Conservation (phyloP, 2,888 invertebrate genomes). For the Netelia inedita region DNA sequence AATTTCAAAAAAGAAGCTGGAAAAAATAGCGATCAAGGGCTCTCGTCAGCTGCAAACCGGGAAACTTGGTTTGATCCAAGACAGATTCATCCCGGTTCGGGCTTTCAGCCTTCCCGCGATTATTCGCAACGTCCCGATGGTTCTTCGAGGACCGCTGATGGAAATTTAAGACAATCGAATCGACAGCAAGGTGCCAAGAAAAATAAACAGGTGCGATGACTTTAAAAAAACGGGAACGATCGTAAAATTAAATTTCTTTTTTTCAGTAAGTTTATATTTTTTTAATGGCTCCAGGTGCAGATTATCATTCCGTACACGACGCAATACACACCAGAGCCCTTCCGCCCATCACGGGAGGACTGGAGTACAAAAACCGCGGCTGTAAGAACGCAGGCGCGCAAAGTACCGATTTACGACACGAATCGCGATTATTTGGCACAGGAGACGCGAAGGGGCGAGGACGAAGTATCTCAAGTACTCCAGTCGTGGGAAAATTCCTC, state of each 20-base stretch:
- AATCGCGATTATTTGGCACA: conserved; percentile 56
- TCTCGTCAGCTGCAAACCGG: conserved; percentile 4
- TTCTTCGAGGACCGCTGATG: neutral
- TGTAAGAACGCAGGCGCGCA: conserved; percentile 57
- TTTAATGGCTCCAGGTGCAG: conserved; percentile 88
- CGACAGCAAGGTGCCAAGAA: conserved; percentile 73
- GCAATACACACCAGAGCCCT: conserved; percentile 87
- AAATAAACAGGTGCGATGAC: conserved; percentile 77
- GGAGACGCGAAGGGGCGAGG: conserved; percentile 51
- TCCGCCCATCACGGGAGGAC: conserved; percentile 81
- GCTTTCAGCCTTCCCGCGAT: conserved; percentile 56
- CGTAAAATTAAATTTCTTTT: neutral
- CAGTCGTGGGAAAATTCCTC: conserved; percentile 82
- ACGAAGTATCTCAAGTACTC: conserved; percentile 63
- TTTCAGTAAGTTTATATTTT: conserved; percentile 80
- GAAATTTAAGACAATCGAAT: conserved; percentile 35
- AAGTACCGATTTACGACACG: conserved; percentile 57
- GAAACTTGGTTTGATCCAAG: conserved; percentile 55
- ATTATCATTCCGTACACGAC: conserved; percentile 93
- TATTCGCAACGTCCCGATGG: conserved; percentile 9
- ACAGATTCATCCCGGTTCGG: conserved; percentile 54
- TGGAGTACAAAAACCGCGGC: conserved; percentile 78
- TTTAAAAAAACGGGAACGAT: neutral
- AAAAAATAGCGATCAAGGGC: conserved; percentile 7
- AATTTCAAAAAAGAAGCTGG: conserved; percentile 66